These are phyloP conservation scores for Pituophis catenifer DNA, from an alignment of 2,113 vertebrate species.

Conservation along the genomic window DNA sequence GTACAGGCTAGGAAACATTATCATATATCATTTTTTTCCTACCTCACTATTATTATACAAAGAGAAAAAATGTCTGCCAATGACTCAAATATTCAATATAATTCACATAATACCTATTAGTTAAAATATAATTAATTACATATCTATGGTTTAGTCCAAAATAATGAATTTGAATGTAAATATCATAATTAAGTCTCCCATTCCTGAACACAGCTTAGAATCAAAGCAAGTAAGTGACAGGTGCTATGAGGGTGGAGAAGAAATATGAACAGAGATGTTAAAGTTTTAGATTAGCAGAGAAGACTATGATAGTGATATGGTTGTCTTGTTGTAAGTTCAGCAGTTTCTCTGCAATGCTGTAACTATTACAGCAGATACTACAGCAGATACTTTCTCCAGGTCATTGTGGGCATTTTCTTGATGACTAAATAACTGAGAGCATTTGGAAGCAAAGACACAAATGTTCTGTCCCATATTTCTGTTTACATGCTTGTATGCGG, in stretches of 20 bases:
- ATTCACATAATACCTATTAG: background rate
- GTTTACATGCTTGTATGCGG: background rate
- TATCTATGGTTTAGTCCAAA: background rate
- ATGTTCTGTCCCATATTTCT: conserved; percentile 4
- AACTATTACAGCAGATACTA: conserved; percentile 10
- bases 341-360: background rate
- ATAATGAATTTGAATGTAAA: background rate
- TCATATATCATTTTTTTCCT: background rate
- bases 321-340: background rate
- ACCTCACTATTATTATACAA: background rate
- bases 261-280: background rate
- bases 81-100: background rate
- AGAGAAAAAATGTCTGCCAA: background rate
- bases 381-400: conserved; percentile 40
- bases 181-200: background rate
- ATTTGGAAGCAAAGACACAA: conserved; percentile 10
- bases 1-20: background rate
- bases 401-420: conserved; percentile 28
- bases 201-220: background rate
- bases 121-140: background rate
- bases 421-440: background rate
- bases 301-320: background rate
- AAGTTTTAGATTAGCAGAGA: conserved; percentile 1
- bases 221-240: background rate
- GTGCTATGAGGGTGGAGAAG: background rate